Evolutionary conservation across 2,888 invertebrate species (phyloP), one percentile per base, ranked within the genome.

Genomic region (Panopea generosa): DNA sequence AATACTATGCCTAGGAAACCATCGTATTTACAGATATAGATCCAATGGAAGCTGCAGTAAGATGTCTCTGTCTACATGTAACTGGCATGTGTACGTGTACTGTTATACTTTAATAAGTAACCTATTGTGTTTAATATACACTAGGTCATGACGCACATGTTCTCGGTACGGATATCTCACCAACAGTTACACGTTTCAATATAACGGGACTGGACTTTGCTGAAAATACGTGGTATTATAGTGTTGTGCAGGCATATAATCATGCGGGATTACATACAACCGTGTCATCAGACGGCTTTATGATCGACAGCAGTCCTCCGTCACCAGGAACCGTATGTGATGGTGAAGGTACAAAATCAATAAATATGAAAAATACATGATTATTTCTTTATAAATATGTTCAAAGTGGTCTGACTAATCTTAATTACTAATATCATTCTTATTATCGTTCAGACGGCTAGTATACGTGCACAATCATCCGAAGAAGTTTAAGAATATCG

Each of bases 231-330:
- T 47, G 38, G 18, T 78, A 78, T 43, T 78, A 67, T 43, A 45
- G 49, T 26, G 72, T 70, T 6, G 70, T 78, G 0, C 70, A 74
- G 22, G 78, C 74, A n/a, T 69, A 49, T 18, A 63, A 70, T n/a
- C 22, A 62, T 11, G 74, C 79, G 20, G 82, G 75, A 6, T 65
- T 76, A n/a, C 74, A 70, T 16, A 71, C 70, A 1, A 71, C 71
- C 1, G 60, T 59, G 14, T 53, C 53, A 1, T 78, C 82, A 16
- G 71, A 77, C 56, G 84, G 82, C 3, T 79, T 75, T 43, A 50
- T 77, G 16, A 40, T 82, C 40, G 84, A 84, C 27, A 22, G 56
- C 18, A 38, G 45, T 18, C 76, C 78, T 26, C 82, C 84, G 2
- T 49, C 47, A 4, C 9, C 57, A 4, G 77, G 77, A 27, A 38